Evolutionary conservation across 2,888 invertebrate genomes (phyloP).

Genomic region (Heliconius cydno): DNA sequence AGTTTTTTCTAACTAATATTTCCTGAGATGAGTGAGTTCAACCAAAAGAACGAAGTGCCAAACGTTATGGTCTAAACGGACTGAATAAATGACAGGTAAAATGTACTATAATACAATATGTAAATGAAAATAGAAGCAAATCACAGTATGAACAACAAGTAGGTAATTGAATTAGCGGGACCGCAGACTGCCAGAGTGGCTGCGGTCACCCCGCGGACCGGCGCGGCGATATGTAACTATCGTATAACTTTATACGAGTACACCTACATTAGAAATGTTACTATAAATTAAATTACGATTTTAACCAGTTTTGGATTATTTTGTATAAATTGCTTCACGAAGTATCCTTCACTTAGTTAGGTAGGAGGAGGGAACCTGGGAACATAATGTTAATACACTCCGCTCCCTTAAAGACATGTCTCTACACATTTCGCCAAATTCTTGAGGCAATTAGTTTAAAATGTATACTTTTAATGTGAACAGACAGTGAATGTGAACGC

Average conservation of each 20-base stretch:
- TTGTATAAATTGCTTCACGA: not conserved
- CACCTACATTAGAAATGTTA: not conserved
- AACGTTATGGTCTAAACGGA: too few species aligned
- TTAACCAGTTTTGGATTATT: not conserved
- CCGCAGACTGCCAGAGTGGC: constrained; percentile 21
- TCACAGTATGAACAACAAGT: constrained; percentile 15
- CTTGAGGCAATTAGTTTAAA: too few species aligned
- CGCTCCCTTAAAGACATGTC: too few species aligned
- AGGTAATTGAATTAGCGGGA: constrained; percentile 24
- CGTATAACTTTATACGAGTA: not conserved
- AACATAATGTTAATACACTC: too few species aligned
- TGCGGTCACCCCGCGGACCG: constrained; percentile 9
- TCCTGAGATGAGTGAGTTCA: not conserved
- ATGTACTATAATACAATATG: not conserved
- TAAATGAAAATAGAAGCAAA: constrained; percentile 12
- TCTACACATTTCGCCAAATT: too few species aligned
- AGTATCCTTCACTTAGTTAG: too few species aligned
- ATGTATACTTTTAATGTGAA: too few species aligned
- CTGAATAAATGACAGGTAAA: too few species aligned
- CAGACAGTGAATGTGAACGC: not conserved
- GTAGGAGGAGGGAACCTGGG: too few species aligned
- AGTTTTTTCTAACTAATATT: not conserved
- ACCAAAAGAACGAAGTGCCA: not conserved
- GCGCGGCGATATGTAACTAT: not conserved
- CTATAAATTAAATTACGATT: not conserved